A percentile compares a stretch with the other conserved stretches of the same genome.
Evolutionary conservation across 2,113 vertebrate species (phyloP).

Genomic region (Anolis carolinensis): DNA sequence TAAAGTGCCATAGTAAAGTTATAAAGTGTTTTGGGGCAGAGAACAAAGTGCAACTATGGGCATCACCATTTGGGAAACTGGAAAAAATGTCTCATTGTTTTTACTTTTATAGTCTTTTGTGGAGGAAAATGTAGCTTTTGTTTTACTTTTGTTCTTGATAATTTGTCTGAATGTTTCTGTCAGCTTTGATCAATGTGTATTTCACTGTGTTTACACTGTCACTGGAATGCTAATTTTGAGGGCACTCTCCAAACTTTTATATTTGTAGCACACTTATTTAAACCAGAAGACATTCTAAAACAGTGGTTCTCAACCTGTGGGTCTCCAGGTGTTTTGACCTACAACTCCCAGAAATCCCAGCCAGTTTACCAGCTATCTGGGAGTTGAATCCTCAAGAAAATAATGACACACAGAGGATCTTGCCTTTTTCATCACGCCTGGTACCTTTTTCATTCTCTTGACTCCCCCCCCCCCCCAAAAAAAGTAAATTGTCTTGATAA

Average conservation of each 20-base stretch:
- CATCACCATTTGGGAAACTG: not conserved
- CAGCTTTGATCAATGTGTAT: not conserved
- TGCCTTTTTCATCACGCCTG: constrained; percentile 46
- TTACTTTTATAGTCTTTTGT: not conserved
- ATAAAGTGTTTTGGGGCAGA: too few relatives aligned
- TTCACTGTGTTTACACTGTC: not conserved
- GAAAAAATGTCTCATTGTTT: not conserved
- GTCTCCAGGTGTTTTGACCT: too few relatives aligned
- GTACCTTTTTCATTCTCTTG: not conserved
- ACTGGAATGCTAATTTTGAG: not conserved
- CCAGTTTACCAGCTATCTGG: too few relatives aligned
- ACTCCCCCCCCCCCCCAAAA: constrained; percentile 49
- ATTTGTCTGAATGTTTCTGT: not conserved
- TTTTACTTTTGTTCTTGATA: too few relatives aligned
- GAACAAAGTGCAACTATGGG: too few relatives aligned
- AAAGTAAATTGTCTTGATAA: constrained; percentile 53
- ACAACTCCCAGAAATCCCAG: too few relatives aligned
- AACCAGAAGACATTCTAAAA: constrained; percentile 36
- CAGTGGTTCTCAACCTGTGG: too few relatives aligned
- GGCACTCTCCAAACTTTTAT: not conserved
- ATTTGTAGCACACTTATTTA: constrained; percentile 31
- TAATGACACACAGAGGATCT: constrained; percentile 44
- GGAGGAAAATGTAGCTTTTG: not conserved
- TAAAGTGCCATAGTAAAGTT: too few relatives aligned
- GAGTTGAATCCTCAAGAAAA: constrained; percentile 47